Conservation (phyloP, 2,113 vertebrate species). For the Anolis sagrei region DNA sequence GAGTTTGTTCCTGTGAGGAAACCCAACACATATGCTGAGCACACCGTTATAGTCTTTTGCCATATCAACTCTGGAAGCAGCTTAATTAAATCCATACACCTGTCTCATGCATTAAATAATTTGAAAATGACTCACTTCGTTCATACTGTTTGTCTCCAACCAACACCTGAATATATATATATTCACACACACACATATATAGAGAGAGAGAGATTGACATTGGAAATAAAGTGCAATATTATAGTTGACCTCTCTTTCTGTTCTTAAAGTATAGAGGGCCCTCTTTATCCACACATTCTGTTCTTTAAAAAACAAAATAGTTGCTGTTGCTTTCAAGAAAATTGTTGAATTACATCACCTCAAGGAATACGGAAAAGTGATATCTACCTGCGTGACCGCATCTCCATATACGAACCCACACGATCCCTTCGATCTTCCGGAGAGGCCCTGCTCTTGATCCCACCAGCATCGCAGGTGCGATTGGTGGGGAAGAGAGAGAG, state of each 20-base stretch:
- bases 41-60: slow-evolving; percentile 37
- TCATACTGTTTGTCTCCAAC: not conserved
- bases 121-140: not conserved
- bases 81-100: slow-evolving; percentile 28
- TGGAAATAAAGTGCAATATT: not conserved
- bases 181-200: not conserved
- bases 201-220: not conserved
- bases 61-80: not conserved
- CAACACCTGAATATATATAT: slow-evolving; percentile 7
- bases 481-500: too few relatives aligned
- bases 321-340: too few relatives aligned
- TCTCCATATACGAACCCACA: too few relatives aligned
- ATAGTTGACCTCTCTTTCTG: not conserved
- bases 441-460: too few relatives aligned
- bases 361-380: too few relatives aligned
- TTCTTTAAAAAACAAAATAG: too few relatives aligned
- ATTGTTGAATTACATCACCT: too few relatives aligned
- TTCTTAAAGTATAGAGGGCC: too few relatives aligned
- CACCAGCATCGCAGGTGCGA: too few relatives aligned
- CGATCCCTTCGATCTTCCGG: too few relatives aligned
- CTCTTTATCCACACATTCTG: too few relatives aligned
- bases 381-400: too few relatives aligned
- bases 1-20: slow-evolving; percentile 45
- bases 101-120: slow-evolving; percentile 9
- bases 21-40: slow-evolving; percentile 26